Evolutionary conservation across 2,888 invertebrate genomes (phyloP), one percentile per base, ranked within the genome.

Genomic region (Pelosia muscerda): DNA sequence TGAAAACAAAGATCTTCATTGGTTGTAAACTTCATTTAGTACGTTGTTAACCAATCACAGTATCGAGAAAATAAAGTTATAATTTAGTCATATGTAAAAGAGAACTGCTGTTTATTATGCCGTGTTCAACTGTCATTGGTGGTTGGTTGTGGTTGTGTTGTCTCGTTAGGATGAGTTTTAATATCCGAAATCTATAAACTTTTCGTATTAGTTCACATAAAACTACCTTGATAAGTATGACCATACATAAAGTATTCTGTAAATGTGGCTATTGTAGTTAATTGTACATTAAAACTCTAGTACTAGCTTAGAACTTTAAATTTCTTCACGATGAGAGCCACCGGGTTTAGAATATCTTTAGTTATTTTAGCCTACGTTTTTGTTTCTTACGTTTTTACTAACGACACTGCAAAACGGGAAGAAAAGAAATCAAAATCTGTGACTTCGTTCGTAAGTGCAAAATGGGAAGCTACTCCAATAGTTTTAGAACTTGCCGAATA

Each of bases 381-480:
- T 83, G 75, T 87, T 77, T 81, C 83, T 80, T 82, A 88, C 73
- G 87, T 88, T 65, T 82, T 82, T 57, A 85, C 86, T 81, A 78
- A 79, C 71, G 90, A 92, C 70, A 71, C 79, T 72, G 77, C 80
- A 55, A 92, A 89, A 80, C 84, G 89, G 63, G 90, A 90, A 79
- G 93, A 93, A 76, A 95, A 89, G 81, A 97, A 96, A 87, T 92
- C 96, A 19, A 98, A 98, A 92, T 97, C 98, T 65, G 98, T 98
- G 22, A 97, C 97, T 22, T 97, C 98, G 31, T 96, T 97, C 66
- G 96, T 99, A 53, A 97, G 99, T 91, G 98, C 99, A 2, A 99
- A 99, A 96, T 99, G 99, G 99, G 96, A 96, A 77, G 96, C 97
- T 65, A 99, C 99, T 23, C 99, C 99, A 11, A 93, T 99, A 65